Conservation (phyloP, 1,140 invertebrate species). For the Asbolus verrucosus region DNA sequence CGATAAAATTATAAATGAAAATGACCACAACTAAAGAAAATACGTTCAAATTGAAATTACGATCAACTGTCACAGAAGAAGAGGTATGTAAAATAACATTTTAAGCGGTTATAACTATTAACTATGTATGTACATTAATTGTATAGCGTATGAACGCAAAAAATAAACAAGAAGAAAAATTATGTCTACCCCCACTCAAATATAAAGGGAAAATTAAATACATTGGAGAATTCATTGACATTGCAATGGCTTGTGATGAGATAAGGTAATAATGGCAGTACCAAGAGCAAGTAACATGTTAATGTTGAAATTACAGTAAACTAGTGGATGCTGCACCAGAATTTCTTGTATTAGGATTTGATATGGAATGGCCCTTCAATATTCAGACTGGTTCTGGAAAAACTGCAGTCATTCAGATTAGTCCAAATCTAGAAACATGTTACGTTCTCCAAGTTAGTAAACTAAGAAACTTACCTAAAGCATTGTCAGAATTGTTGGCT, state of each 20-base stretch:
- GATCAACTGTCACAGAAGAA: too few relatives aligned
- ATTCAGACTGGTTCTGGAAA: slow-evolving; percentile 72
- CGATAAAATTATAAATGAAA: too few relatives aligned
- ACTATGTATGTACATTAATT: too few relatives aligned
- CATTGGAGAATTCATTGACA: slow-evolving; percentile 66
- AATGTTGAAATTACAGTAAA: slow-evolving; percentile 46
- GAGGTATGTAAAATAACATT: too few relatives aligned
- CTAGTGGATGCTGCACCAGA: slow-evolving; percentile 58
- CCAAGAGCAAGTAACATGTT: slow-evolving; percentile 13
- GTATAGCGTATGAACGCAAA: slow-evolving; percentile 21
- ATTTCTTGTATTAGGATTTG: slow-evolving; percentile 70
- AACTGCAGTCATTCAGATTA: slow-evolving; percentile 72
- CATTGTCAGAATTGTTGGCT: slow-evolving; percentile 68
- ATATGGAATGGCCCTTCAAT: slow-evolving; percentile 75
- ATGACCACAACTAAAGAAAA: too few relatives aligned
- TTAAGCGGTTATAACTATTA: too few relatives aligned
- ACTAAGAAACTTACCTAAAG: slow-evolving; percentile 69
- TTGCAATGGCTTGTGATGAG: slow-evolving; percentile 68
- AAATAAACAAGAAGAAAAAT: slow-evolving; percentile 39
- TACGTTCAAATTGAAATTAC: too few relatives aligned
- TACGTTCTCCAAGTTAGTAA: slow-evolving; percentile 71
- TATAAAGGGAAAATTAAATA: slow-evolving; percentile 69
- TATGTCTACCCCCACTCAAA: slow-evolving; percentile 58
- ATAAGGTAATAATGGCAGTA: slow-evolving; percentile 66
- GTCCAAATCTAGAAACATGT: slow-evolving; percentile 65